phyloP scores from a whole-genome alignment of 1,140 invertebrate species.

The Ceratina australensis region DNA sequence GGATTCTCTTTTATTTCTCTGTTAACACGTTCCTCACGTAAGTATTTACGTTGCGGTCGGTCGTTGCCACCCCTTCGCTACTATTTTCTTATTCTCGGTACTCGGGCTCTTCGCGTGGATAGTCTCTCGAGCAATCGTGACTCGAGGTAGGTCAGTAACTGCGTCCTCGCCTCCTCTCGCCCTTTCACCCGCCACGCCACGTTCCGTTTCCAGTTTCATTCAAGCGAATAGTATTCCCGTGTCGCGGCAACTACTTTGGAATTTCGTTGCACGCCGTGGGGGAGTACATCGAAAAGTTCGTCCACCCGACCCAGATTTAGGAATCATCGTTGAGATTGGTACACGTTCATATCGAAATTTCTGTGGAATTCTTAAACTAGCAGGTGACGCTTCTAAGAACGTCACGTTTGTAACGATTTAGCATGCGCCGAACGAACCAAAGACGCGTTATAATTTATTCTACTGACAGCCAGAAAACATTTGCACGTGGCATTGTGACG shows the following conservation, averaged over 20 bases:
- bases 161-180: conserved; percentile 1
- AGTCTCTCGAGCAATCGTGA: conserved; percentile 7
- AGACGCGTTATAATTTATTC: conserved; percentile 30
- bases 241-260: background rate
- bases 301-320: too few relatives aligned
- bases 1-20: background rate
- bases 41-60: conserved; percentile 21
- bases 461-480: conserved; percentile 23
- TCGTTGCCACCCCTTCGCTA: conserved; percentile 11
- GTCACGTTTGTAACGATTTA: too few relatives aligned
- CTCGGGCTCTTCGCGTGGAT: conserved; percentile 15
- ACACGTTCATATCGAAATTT: background rate
- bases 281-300: background rate
- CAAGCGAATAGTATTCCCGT: background rate
- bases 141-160: conserved; percentile 50
- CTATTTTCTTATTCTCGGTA: conserved; percentile 25
- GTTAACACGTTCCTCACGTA: background rate
- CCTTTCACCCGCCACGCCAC: too few relatives aligned
- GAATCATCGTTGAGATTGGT: background rate
- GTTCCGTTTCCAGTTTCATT: conserved; percentile 4
- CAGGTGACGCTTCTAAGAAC: too few relatives aligned
- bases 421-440: too few relatives aligned
- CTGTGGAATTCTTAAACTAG: background rate
- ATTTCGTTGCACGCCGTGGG: background rate
- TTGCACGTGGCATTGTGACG: conserved; percentile 1